phyloP scores from a whole-genome alignment of 23 tunicate genomes.

The Styela plicata region DNA sequence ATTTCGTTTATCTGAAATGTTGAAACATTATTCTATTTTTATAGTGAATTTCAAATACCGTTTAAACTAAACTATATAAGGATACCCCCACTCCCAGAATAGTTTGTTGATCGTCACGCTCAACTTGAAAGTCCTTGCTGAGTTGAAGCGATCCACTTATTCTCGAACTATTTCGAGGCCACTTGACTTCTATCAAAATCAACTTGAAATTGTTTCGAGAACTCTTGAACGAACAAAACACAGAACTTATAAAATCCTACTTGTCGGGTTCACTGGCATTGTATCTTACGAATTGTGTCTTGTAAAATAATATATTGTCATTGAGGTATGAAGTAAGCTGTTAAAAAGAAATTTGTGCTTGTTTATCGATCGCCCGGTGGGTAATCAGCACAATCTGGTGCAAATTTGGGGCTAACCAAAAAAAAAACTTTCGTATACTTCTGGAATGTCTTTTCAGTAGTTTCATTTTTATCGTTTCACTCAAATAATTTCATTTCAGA shows the following conservation, averaged over 20 bases:
- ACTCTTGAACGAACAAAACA: neutral
- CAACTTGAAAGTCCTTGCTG: neutral
- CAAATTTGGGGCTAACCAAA: no score
- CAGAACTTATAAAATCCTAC: neutral
- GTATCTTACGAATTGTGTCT: neutral
- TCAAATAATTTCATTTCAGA: no score
- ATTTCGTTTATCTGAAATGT: no score
- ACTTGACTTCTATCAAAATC: neutral
- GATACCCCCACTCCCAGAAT: neutral
- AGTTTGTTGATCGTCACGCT: neutral
- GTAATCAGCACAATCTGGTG: no score
- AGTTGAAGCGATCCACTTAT: neutral
- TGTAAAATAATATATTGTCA: neutral
- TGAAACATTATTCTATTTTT: no score
- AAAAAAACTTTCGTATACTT: no score
- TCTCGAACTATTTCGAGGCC: neutral
- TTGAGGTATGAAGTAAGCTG: neutral
- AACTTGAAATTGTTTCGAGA: neutral
- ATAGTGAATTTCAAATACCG: no score
- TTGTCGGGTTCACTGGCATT: neutral
- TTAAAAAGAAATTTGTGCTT: no score
- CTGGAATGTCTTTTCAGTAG: no score
- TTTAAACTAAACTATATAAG: no score
- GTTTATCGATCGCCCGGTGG: no score
- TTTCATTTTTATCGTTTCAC: no score